phyloP scores from a whole-genome alignment of 2,797 vertebrate genomes.

The Sebastes flavidus region DNA sequence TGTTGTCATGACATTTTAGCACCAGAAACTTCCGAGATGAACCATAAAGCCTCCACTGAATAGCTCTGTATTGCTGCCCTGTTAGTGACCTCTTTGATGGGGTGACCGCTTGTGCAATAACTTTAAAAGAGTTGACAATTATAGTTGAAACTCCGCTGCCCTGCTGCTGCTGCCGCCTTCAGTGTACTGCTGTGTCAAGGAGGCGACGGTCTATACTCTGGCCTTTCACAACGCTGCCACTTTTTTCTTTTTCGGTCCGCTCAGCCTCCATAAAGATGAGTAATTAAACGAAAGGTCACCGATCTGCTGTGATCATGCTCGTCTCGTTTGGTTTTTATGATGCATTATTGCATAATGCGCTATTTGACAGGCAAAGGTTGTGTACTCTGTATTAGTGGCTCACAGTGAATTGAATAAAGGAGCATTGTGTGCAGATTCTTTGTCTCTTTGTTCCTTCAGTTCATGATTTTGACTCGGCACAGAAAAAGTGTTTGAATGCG shows the following conservation, averaged over 20 bases:
- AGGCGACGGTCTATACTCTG: neutral
- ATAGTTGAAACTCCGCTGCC: neutral
- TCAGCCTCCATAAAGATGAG: neutral
- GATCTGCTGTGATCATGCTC: slow-evolving; percentile 2
- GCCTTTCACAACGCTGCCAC: neutral
- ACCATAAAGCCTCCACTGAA: slow-evolving; percentile 8
- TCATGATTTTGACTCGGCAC: neutral
- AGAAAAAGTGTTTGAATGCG: neutral
- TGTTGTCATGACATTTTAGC: slow-evolving; percentile 51
- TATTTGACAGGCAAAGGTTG: slow-evolving; percentile 16
- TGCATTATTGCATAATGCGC: neutral
- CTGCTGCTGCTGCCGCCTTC: neutral
- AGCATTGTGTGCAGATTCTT: neutral
- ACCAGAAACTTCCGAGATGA: slow-evolving; percentile 8
- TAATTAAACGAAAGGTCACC: slow-evolving; percentile 36
- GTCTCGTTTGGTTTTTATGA: slow-evolving; percentile 8
- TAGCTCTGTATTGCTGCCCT: neutral
- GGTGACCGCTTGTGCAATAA: slow-evolving; percentile 11
- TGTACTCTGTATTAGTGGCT: neutral
- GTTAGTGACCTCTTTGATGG: slow-evolving; percentile 18
- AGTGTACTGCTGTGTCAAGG: neutral
- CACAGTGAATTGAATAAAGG: slow-evolving; percentile 1
- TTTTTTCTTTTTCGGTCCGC: neutral
- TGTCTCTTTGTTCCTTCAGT: neutral
- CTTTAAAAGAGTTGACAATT: slow-evolving; percentile 17